Conservation (phyloP, 2,888 invertebrate genomes). For the Callosobruchus maculatus region DNA sequence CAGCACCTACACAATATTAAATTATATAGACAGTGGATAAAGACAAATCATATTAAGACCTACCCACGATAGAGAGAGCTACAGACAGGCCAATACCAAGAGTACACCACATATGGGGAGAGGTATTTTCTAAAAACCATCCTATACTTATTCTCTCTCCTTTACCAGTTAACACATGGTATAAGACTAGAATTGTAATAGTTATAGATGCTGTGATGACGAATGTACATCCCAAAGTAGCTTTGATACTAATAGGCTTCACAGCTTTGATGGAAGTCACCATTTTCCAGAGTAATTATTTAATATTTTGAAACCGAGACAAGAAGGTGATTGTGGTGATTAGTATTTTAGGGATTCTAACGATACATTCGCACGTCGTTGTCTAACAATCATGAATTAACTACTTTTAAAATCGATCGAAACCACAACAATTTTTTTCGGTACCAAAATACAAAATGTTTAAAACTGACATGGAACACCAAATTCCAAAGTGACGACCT, state of each 20-base stretch:
- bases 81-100: conserved; percentile 92
- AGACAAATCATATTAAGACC: no score
- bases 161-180: conserved; percentile 77
- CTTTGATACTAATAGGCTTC: conserved; percentile 12
- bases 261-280: neutral
- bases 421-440: neutral
- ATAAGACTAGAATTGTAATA: conserved; percentile 52
- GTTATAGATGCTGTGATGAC: conserved; percentile 39
- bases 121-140: conserved; percentile 86
- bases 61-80: conserved; percentile 80
- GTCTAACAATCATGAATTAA: neutral
- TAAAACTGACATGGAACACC: no score
- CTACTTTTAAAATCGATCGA: neutral
- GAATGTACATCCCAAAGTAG: conserved; percentile 47
- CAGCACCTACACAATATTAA: conserved; percentile 79
- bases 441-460: no score
- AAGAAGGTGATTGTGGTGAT: neutral
- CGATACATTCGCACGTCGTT: no score
- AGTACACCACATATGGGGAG: conserved; percentile 96
- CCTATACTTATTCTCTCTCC: conserved; percentile 83
- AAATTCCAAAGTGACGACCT: neutral
- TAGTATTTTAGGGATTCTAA: neutral
- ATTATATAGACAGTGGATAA: no score
- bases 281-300: neutral
- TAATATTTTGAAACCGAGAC: neutral